Conservation (phyloP, 2,797 vertebrate genomes). For the Darevskia nairensis region DNA sequence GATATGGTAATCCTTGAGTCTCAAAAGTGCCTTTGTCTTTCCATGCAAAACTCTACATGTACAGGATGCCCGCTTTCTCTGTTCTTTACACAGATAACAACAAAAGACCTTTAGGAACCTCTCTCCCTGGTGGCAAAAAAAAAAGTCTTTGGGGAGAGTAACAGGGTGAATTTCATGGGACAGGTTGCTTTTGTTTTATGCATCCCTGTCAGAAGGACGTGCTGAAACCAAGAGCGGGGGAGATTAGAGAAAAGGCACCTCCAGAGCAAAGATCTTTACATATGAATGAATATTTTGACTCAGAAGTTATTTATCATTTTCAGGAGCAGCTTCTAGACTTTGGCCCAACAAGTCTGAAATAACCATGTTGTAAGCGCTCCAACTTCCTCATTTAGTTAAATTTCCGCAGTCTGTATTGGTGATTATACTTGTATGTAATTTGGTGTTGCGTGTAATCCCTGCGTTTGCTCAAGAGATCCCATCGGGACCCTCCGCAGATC, state of each 20-base stretch:
- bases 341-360: constrained; percentile 54
- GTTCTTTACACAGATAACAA: constrained; percentile 75
- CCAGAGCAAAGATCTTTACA: constrained; percentile 76
- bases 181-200: constrained; percentile 47
- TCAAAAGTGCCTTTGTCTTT: constrained; percentile 75
- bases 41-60: constrained; percentile 72
- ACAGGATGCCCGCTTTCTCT: constrained; percentile 74
- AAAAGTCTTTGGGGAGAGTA: constrained; percentile 69
- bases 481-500: constrained; percentile 78
- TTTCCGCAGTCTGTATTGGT: constrained; percentile 73
- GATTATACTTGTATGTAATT: constrained; percentile 74
- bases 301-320: constrained; percentile 69
- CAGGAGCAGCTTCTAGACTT: constrained; percentile 68
- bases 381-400: constrained; percentile 69
- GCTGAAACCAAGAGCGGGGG: constrained; percentile 69
- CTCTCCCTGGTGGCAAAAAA: constrained; percentile 72
- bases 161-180: constrained; percentile 71
- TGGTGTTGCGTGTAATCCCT: constrained; percentile 77
- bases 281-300: constrained; percentile 77
- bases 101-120: constrained; percentile 78
- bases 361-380: constrained; percentile 66
- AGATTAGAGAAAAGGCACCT: constrained; percentile 75
- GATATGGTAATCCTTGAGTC: constrained; percentile 76
- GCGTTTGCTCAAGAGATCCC: constrained; percentile 78
- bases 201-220: constrained; percentile 73